Conservation (phyloP, 1,140 invertebrate genomes). For the Drosophila saltans region DNA sequence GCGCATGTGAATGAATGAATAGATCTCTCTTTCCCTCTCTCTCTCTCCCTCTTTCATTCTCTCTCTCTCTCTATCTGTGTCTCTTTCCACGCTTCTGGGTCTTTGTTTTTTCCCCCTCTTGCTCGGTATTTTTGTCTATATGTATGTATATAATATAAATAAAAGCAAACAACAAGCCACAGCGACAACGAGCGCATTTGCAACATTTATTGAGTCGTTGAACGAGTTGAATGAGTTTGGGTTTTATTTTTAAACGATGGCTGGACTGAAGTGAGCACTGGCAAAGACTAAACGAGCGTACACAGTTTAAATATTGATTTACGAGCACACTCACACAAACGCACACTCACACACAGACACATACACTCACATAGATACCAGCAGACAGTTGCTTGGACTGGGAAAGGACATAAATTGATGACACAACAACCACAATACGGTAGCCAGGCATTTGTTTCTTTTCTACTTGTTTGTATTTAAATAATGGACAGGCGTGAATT, state of each 20-base stretch:
- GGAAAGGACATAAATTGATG: slow-evolving; percentile 34
- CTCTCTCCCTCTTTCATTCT: too few relatives aligned
- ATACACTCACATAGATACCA: slow-evolving; percentile 13
- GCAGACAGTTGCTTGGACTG: slow-evolving; percentile 7
- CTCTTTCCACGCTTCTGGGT: background rate
- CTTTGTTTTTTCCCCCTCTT: slow-evolving; percentile 4
- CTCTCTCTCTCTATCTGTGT: background rate
- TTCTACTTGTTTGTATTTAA: slow-evolving; percentile 25
- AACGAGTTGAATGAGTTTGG: slow-evolving; percentile 80
- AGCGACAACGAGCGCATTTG: slow-evolving; percentile 69
- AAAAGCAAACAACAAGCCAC: slow-evolving; percentile 58
- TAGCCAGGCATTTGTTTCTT: slow-evolving; percentile 59
- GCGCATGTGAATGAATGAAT: slow-evolving; percentile 26
- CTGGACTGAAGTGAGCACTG: slow-evolving; percentile 37
- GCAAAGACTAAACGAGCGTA: slow-evolving; percentile 65
- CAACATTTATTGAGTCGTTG: slow-evolving; percentile 80
- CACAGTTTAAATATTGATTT: slow-evolving; percentile 77
- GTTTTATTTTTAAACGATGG: slow-evolving; percentile 75
- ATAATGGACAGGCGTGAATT: slow-evolving; percentile 53
- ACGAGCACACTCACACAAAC: slow-evolving; percentile 54
- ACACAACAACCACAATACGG: slow-evolving; percentile 38
- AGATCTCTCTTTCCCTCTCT: background rate
- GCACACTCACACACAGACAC: slow-evolving; percentile 15
- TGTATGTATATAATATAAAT: slow-evolving; percentile 56
- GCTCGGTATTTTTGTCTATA: background rate